Evolutionary conservation across 2,888 invertebrate genomes (phyloP), one percentile per base, ranked within the genome.

Genomic region (Cephus spinipes): DNA sequence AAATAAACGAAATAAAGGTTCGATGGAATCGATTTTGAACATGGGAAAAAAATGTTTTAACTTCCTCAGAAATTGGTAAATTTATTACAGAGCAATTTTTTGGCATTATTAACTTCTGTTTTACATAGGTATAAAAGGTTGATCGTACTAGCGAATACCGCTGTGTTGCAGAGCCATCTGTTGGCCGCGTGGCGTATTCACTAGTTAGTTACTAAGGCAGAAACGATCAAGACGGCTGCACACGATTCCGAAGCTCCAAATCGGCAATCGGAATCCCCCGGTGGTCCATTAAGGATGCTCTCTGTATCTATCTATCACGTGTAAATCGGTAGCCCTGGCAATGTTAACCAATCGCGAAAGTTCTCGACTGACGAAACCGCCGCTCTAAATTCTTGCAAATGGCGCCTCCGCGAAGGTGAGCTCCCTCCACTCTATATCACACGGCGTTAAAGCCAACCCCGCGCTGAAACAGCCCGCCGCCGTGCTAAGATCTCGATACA

Each of bases 201-300:
- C 55, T 2, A 23, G 23, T 55, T 55, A 55, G 55, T 55, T 55
- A 23, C 55, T 23, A 55, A 55, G 23, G 55, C 23, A 55, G 55
- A 55, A 23, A 55, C 55, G 23, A 55, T 55, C 55, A 23, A 23
- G 55, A 55, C 55, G 23, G 23, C 9, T 55, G 9, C 55, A 55
- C 55, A 9, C 55, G 55, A 55, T 55, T 55, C 23, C 55, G 73
- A 81, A 83, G 82, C 83, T 79, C 81, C 80, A 80, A 81, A 81
- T 75, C 76, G 77, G 80, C 80, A 77, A 76, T 84, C 77, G 79
- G 82, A 86, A 86, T 82, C 82, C 86, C 79, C 83, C 75, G 40
- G 82, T 82, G 84, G 76, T 81, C 84, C 85, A 85, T 85, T 85
- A 86, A 81, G 81, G 82, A 82, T 81, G 82, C 80, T 33, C 80